These are phyloP conservation scores for Ptyas mucosa DNA, from an alignment of 2,113 vertebrate genomes.

Conservation along the genomic window DNA sequence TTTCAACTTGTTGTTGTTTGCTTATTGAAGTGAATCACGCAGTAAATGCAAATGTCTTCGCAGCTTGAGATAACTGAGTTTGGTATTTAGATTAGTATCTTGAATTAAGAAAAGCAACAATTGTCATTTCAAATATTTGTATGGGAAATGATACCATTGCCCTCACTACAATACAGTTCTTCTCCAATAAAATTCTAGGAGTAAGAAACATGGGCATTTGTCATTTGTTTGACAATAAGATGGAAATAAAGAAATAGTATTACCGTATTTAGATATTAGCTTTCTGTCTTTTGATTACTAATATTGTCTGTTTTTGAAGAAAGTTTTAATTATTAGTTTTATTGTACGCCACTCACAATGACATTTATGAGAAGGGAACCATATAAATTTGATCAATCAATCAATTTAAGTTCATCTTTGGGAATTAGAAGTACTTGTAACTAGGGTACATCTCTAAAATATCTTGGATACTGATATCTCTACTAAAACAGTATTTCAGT, in stretches of 20 bases:
- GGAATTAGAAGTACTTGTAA: neutral
- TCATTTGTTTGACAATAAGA: neutral
- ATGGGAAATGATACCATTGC: neutral
- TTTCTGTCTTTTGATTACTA: neutral
- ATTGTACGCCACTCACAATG: neutral
- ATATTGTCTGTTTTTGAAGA: neutral
- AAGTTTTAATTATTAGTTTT: neutral
- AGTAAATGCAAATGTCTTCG: neutral
- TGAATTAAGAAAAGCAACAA: neutral
- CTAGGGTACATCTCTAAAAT: neutral
- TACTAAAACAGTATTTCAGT: neutral
- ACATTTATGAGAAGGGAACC: neutral
- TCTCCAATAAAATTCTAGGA: neutral
- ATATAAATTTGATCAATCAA: neutral
- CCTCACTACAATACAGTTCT: neutral
- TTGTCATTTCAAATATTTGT: neutral
- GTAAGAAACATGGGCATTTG: neutral
- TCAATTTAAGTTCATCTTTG: neutral
- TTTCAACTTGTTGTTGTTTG: neutral
- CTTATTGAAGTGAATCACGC: neutral
- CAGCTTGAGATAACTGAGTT: neutral
- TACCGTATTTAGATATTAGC: neutral
- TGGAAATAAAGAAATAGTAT: neutral
- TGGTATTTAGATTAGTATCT: neutral
- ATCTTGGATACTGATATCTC: neutral